Percentiles rank a stretch among this genome's conserved stretches.
These are phyloP conservation scores for Drosophila mettleri DNA, from an alignment of 2,888 invertebrate species.

Conservation along the genomic window DNA sequence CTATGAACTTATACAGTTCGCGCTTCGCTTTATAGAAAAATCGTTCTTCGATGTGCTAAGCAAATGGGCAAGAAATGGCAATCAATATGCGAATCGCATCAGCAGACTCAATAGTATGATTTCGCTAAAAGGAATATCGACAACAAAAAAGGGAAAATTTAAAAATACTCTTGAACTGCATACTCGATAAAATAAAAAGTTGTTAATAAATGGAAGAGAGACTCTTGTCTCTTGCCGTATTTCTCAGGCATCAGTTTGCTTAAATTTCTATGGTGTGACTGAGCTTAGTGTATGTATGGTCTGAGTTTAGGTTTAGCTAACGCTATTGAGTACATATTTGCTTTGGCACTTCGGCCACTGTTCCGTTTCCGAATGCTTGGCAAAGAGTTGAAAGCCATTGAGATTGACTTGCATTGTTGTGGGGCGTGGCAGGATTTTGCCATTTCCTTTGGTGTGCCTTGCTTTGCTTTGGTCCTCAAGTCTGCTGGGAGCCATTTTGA, in stretches of 20 bases:
- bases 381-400: slow-evolving; percentile 38
- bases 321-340: slow-evolving; percentile 51
- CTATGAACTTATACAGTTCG: too few species aligned
- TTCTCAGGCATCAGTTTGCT: neutral
- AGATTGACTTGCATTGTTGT: slow-evolving; percentile 33
- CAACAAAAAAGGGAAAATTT: neutral
- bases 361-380: slow-evolving; percentile 30
- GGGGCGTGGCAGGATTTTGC: slow-evolving; percentile 32
- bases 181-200: neutral
- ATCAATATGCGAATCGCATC: neutral
- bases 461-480: slow-evolving; percentile 20
- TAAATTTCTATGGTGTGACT: neutral
- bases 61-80: neutral
- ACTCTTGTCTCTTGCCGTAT: neutral
- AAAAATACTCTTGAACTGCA: neutral
- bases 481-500: slow-evolving; percentile 22
- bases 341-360: slow-evolving; percentile 45
- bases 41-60: too few species aligned
- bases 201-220: neutral
- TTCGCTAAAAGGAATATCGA: neutral
- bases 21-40: neutral
- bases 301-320: slow-evolving; percentile 2
- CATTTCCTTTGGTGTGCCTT: slow-evolving; percentile 16
- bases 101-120: rapidly evolving
- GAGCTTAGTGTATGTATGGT: slow-evolving; percentile 12